A percentile compares a stretch with the other conserved stretches of the same genome.
These are phyloP conservation scores for Rhagologus leucostigma DNA, from an alignment of 2,113 vertebrate genomes.

Conservation along the genomic window DNA sequence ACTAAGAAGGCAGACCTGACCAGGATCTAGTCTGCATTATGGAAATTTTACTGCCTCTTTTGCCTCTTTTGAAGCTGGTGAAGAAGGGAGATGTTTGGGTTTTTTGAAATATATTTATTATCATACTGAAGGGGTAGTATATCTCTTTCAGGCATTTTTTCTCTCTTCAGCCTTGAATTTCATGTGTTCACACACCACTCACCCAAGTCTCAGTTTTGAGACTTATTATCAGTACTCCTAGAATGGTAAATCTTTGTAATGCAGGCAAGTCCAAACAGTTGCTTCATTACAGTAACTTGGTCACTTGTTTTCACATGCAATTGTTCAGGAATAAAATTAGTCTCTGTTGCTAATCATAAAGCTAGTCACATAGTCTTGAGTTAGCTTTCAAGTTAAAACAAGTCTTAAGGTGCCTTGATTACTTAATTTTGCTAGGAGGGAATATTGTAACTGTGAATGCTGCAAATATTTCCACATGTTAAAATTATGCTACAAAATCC, in stretches of 20 bases:
- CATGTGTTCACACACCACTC: neutral
- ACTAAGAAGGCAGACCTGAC: neutral
- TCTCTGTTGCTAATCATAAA: neutral
- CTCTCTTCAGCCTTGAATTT: neutral
- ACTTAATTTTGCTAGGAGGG: neutral
- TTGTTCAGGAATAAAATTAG: neutral
- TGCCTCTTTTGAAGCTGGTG: neutral
- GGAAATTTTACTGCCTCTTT: neutral
- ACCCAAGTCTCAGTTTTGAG: neutral
- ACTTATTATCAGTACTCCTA: neutral
- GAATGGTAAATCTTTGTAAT: neutral
- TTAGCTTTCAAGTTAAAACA: slow-evolving; percentile 7
- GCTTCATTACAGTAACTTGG: neutral
- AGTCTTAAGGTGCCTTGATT: neutral
- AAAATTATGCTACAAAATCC: neutral
- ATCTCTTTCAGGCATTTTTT: neutral
- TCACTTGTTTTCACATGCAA: neutral
- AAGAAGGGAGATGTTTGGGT: neutral
- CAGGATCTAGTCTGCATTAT: neutral
- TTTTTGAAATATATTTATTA: neutral
- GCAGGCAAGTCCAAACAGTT: neutral
- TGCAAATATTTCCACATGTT: neutral
- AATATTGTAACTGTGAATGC: neutral
- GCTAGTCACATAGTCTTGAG: neutral
- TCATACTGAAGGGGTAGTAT: neutral